These are phyloP conservation scores for Drosophila chauvacae DNA, from an alignment of 1,140 invertebrate species.

Conservation along the genomic window DNA sequence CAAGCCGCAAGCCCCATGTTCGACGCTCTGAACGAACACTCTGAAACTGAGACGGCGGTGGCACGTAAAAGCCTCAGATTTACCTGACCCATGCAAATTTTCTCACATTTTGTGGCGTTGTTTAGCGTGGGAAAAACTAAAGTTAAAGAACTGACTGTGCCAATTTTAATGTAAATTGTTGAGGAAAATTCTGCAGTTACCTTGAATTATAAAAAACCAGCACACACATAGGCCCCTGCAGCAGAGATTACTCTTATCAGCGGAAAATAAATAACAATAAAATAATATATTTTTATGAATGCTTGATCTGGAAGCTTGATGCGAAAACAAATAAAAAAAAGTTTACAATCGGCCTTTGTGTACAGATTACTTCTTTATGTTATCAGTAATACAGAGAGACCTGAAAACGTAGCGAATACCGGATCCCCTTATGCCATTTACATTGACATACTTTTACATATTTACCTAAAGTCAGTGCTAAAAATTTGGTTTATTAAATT, in stretches of 20 bases:
- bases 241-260: conserved; percentile 22
- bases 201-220: conserved; percentile 20
- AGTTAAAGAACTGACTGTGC: conserved; percentile 25
- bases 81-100: conserved; percentile 48
- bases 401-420: background rate
- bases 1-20: conserved; percentile 59
- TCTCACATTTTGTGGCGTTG: conserved; percentile 38
- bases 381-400: conserved; percentile 14
- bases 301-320: conserved; percentile 1
- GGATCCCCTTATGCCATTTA: background rate
- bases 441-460: background rate
- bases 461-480: background rate
- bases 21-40: conserved; percentile 11
- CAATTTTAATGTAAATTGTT: conserved; percentile 15
- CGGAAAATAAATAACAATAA: conserved; percentile 31
- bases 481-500: background rate
- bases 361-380: conserved; percentile 9
- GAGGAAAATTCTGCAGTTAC: background rate
- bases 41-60: conserved; percentile 9
- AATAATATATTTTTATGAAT: conserved; percentile 26
- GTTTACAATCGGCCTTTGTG: background rate
- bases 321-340: conserved; percentile 8
- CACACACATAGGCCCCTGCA: background rate
- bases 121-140: conserved; percentile 37
- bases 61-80: conserved; percentile 17